phyloP scores from a whole-genome alignment of 2,797 vertebrate species.

The Clarias laeviceps region DNA sequence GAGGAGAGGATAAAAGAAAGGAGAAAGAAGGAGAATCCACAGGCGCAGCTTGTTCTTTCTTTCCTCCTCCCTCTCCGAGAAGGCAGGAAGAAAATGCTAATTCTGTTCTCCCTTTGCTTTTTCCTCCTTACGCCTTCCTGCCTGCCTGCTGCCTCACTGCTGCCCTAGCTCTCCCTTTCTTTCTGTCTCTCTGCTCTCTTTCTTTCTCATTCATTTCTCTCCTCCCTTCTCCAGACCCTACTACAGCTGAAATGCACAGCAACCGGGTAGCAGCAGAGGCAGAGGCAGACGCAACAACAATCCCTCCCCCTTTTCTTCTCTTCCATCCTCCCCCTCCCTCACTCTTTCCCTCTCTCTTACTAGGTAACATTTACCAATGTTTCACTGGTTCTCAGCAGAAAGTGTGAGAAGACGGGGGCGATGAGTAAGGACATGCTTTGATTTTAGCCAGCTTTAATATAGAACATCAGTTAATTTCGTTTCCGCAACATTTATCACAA shows the following conservation, averaged over 20 bases:
- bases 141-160: slow-evolving; percentile 76
- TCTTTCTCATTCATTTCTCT: slow-evolving; percentile 58
- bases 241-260: slow-evolving; percentile 76
- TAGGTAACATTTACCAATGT: slow-evolving; percentile 69
- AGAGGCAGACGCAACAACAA: slow-evolving; percentile 72
- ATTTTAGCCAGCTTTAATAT: slow-evolving; percentile 52
- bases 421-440: slow-evolving; percentile 56
- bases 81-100: slow-evolving; percentile 47
- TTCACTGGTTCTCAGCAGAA: slow-evolving; percentile 66
- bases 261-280: slow-evolving; percentile 84
- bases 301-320: slow-evolving; percentile 66
- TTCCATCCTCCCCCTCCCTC: slow-evolving; percentile 57
- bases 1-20: slow-evolving; percentile 55
- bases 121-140: slow-evolving; percentile 63
- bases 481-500: slow-evolving; percentile 61
- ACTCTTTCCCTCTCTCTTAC: slow-evolving; percentile 56
- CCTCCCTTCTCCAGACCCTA: slow-evolving; percentile 74
- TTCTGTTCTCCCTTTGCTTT: slow-evolving; percentile 60
- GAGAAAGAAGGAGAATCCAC: slow-evolving; percentile 26
- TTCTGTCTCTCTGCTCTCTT: slow-evolving; percentile 60
- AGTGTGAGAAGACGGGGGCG: slow-evolving; percentile 60
- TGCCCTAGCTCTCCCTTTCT: slow-evolving; percentile 75
- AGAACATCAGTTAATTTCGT: slow-evolving; percentile 40
- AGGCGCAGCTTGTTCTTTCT: slow-evolving; percentile 42
- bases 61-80: slow-evolving; percentile 40